Percentiles rank a stretch among this genome's conserved stretches.
These are phyloP conservation scores for Cygnus olor DNA, from an alignment of 2,797 vertebrate genomes.

Conservation along the genomic window DNA sequence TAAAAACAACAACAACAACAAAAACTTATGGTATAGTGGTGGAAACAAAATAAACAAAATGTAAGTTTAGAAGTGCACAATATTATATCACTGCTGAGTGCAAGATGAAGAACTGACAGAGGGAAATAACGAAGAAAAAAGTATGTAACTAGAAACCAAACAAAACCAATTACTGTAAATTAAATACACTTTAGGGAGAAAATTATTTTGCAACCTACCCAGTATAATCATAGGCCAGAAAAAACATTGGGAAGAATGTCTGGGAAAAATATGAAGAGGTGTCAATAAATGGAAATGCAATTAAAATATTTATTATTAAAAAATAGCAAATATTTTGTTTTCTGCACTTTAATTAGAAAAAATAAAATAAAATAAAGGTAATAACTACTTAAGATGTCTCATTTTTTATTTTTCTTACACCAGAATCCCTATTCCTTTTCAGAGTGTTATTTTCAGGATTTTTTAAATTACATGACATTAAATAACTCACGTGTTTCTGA, in stretches of 20 bases:
- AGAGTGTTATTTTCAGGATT: not conserved
- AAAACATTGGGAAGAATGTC: not conserved
- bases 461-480: not conserved
- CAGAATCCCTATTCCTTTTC: not conserved
- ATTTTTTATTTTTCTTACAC: not conserved
- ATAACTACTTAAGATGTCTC: fast-evolving
- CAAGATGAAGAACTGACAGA: not conserved
- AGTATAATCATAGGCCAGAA: not conserved
- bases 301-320: not conserved
- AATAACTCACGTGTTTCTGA: not conserved
- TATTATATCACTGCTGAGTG: not conserved
- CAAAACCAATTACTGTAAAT: not conserved
- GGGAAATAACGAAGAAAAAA: not conserved
- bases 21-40: not conserved
- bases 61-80: not conserved
- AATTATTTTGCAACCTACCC: not conserved
- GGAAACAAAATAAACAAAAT: not conserved
- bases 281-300: not conserved
- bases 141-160: not conserved
- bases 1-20: not conserved
- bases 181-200: not conserved
- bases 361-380: not conserved
- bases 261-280: not conserved
- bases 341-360: not conserved
- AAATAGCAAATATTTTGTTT: not conserved